phyloP scores from a whole-genome alignment of 2,888 invertebrate genomes.

The Dryococelus australis region DNA sequence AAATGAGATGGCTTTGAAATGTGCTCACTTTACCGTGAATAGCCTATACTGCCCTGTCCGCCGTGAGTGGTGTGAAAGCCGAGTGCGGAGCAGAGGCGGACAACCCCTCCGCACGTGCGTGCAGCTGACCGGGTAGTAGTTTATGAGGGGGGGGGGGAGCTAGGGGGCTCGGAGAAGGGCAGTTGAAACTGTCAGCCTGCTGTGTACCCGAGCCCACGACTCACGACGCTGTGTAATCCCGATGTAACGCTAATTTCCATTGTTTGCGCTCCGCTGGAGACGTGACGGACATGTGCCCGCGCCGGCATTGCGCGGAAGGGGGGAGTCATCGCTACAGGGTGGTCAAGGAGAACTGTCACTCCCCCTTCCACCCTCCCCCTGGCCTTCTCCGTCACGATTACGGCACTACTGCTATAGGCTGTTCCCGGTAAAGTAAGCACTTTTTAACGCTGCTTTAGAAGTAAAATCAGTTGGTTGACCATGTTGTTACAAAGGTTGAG shows the following conservation, averaged over 20 bases:
- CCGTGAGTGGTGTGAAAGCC: no score
- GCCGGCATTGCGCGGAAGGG: neutral
- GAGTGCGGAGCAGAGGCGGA: neutral
- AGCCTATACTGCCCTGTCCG: no score
- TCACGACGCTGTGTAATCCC: slow-evolving; percentile 1
- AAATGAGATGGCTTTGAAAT: no score
- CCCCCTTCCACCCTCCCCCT: neutral
- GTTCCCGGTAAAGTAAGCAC: no score
- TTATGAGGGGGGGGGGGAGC: neutral
- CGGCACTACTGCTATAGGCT: no score
- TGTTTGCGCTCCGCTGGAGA: slow-evolving; percentile 16
- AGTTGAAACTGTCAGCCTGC: neutral
- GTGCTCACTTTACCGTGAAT: no score
- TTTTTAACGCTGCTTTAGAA: no score
- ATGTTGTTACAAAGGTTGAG: no score
- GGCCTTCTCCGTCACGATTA: neutral
- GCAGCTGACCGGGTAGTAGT: neutral
- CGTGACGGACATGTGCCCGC: neutral
- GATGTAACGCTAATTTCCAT: slow-evolving; percentile 16
- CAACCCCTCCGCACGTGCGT: slow-evolving; percentile 6
- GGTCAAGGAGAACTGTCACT: neutral
- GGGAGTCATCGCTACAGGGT: neutral
- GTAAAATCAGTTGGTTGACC: no score
- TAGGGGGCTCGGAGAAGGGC: neutral
- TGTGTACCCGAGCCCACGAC: neutral